These are phyloP conservation scores for Psittacula echo DNA, from an alignment of 2,797 vertebrate genomes.

Conservation along the genomic window DNA sequence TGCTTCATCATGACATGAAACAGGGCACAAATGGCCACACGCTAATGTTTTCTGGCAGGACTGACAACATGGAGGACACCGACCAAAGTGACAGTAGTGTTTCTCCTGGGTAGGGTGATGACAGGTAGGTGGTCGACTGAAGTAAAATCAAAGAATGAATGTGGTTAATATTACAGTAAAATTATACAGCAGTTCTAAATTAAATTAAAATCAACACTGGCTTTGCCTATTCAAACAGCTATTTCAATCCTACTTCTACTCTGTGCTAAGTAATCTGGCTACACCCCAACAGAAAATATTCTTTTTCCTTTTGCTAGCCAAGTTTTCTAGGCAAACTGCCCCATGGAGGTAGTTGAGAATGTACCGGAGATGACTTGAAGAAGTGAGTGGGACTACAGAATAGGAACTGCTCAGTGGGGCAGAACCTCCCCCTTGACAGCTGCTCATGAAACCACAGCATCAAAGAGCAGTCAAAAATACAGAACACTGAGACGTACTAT, in stretches of 20 bases:
- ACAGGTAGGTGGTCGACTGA: conserved; percentile 86
- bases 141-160: conserved; percentile 18
- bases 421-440: neutral
- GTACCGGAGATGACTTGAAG: neutral
- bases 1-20: conserved; percentile 90
- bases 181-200: neutral
- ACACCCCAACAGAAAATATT: neutral
- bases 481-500: neutral
- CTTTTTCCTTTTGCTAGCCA: neutral
- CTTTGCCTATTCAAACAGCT: neutral
- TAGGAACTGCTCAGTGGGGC: neutral
- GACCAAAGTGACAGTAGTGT: conserved; percentile 90
- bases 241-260: neutral
- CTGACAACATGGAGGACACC: conserved; percentile 88
- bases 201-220: neutral
- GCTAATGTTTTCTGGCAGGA: conserved; percentile 80
- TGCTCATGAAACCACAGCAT: neutral
- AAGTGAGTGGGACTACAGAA: neutral
- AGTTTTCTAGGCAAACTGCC: neutral
- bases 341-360: neutral
- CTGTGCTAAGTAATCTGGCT: neutral
- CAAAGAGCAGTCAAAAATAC: neutral
- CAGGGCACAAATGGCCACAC: conserved; percentile 87
- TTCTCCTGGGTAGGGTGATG: conserved; percentile 87
- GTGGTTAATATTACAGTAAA: neutral